phyloP scores from a whole-genome alignment of 2,888 invertebrate genomes.

The Mythimna impura region DNA sequence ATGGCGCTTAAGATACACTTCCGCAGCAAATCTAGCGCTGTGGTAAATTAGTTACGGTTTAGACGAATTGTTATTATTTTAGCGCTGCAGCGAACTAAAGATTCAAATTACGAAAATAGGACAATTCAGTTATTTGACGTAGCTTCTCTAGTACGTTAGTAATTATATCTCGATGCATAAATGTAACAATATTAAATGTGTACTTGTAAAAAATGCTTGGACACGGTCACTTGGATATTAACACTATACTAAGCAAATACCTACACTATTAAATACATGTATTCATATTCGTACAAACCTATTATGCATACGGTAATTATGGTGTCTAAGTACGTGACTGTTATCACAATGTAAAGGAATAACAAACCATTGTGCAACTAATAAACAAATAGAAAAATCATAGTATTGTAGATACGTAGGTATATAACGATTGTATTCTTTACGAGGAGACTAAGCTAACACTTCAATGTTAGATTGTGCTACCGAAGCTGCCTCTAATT shows the following conservation, averaged over 20 bases:
- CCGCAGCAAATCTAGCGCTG: too few species aligned
- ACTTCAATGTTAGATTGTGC: conserved; percentile 35
- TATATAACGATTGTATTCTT: conserved; percentile 22
- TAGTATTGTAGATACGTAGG: neutral
- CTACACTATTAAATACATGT: too few species aligned
- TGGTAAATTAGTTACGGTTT: too few species aligned
- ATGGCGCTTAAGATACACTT: too few species aligned
- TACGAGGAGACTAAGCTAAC: conserved; percentile 36
- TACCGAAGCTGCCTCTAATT: conserved; percentile 57
- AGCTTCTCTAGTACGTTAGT: too few species aligned
- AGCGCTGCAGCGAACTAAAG: too few species aligned
- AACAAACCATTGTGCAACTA: conserved; percentile 15
- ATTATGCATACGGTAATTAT: neutral
- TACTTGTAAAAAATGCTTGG: neutral
- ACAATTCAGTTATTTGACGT: too few species aligned
- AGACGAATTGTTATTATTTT: too few species aligned
- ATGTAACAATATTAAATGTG: neutral
- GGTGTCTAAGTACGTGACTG: conserved; percentile 28
- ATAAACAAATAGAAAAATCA: conserved; percentile 27
- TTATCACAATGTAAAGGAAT: conserved; percentile 17
- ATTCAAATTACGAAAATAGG: too few species aligned
- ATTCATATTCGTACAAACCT: neutral
- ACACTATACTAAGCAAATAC: conserved; percentile 17
- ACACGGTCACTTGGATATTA: conserved; percentile 5
- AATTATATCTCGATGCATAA: too few species aligned